Conservation (phyloP, 2,888 invertebrate genomes). For the Coecobrya sp. region DNA sequence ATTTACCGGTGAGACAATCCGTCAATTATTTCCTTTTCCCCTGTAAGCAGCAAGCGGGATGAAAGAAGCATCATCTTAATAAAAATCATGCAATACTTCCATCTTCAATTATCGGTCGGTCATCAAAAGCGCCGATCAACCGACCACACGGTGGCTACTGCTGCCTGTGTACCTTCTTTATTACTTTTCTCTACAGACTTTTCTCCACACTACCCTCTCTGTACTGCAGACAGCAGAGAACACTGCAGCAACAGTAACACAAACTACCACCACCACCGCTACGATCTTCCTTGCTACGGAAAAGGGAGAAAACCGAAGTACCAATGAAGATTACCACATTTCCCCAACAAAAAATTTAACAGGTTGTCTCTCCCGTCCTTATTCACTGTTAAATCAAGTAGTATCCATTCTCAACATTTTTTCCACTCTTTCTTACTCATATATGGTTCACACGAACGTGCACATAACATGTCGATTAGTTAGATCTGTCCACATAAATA, state of each 20-base stretch:
- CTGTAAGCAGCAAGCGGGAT: neutral
- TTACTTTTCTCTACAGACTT: neutral
- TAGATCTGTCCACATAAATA: too few relatives aligned
- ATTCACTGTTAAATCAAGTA: neutral
- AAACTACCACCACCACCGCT: neutral
- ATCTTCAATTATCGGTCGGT: neutral
- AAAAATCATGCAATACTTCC: neutral
- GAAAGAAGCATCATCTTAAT: neutral
- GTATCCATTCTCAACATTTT: neutral
- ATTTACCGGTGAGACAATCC: neutral
- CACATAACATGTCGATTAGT: too few relatives aligned
- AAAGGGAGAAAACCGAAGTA: neutral
- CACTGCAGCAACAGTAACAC: neutral
- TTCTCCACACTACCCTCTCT: neutral
- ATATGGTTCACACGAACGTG: too few relatives aligned
- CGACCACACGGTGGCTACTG: neutral
- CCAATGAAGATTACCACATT: constrained; percentile 30
- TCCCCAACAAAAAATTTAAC: constrained; percentile 40
- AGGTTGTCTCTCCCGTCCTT: constrained; percentile 16
- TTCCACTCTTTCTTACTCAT: neutral
- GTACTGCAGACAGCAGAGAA: neutral
- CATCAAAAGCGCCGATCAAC: neutral
- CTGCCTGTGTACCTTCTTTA: neutral
- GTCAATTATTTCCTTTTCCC: neutral
- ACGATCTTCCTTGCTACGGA: neutral